Conservation (phyloP, 2,888 invertebrate genomes). For the Tetragonisca angustula region DNA sequence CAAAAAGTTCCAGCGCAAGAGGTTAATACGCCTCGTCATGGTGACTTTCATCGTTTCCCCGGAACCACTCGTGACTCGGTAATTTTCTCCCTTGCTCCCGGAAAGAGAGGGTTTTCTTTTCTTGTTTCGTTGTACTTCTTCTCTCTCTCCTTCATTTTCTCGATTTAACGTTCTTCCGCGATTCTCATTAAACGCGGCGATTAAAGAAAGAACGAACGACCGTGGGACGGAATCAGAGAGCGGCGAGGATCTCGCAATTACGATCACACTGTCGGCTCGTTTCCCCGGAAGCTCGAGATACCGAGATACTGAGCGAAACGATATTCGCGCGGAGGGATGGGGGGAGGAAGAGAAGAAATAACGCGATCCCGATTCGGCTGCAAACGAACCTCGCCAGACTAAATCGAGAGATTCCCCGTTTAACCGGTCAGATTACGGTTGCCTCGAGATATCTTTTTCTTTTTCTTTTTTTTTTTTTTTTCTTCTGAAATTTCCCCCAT, state of each 20-base stretch:
- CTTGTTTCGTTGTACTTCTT: background rate
- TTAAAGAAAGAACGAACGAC: slow-evolving; percentile 16
- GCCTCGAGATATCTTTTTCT: background rate
- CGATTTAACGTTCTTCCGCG: background rate
- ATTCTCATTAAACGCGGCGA: slow-evolving; percentile 34
- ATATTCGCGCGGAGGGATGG: slow-evolving; percentile 18
- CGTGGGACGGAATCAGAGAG: background rate
- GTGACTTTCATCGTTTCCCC: background rate
- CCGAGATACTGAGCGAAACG: slow-evolving; percentile 1
- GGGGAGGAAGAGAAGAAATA: background rate
- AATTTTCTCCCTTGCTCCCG: no score
- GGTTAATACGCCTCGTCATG: background rate
- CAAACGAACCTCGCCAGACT: background rate
- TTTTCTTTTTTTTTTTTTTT: no score
- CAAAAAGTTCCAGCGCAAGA: no score
- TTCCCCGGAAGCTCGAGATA: slow-evolving; percentile 24
- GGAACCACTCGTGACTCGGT: background rate
- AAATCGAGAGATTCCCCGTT: slow-evolving; percentile 8
- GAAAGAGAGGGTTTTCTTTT: background rate
- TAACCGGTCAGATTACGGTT: background rate
- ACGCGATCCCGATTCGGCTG: background rate
- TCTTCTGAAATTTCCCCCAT: no score
- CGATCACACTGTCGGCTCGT: slow-evolving; percentile 6
- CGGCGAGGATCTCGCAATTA: slow-evolving; percentile 25
- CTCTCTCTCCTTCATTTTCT: background rate